These are phyloP conservation scores for Pogonocichla stellata DNA, from an alignment of 2,113 vertebrate genomes.

Conservation along the genomic window DNA sequence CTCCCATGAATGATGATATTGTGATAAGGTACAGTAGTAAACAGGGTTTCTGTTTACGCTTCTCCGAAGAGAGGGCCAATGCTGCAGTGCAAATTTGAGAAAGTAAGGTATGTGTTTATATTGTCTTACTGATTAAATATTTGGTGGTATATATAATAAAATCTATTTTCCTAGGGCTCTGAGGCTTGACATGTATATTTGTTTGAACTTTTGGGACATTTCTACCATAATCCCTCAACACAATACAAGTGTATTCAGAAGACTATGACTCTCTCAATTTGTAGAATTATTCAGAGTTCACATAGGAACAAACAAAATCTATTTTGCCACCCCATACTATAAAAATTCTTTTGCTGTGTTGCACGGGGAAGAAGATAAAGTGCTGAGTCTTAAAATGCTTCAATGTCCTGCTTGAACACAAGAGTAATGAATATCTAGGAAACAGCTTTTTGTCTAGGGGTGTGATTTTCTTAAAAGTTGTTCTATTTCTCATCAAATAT, in stretches of 20 bases:
- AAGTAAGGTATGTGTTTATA: slow-evolving; percentile 25
- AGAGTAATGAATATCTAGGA: neutral
- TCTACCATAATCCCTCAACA: slow-evolving; percentile 49
- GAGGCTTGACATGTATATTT: slow-evolving; percentile 52
- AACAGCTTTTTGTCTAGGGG: neutral
- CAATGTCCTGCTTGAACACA: neutral
- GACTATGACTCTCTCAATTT: slow-evolving; percentile 1
- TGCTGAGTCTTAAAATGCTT: neutral
- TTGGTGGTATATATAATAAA: slow-evolving; percentile 54
- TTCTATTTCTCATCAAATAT: slow-evolving; percentile 8
- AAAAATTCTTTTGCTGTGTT: neutral
- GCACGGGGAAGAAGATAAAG: neutral
- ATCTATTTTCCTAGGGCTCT: slow-evolving; percentile 46
- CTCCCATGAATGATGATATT: neutral
- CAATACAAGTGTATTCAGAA: neutral
- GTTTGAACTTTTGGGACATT: slow-evolving; percentile 62
- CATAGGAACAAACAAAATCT: slow-evolving; percentile 45
- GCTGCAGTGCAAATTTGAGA: neutral
- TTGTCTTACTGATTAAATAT: slow-evolving; percentile 64
- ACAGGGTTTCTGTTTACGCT: slow-evolving; percentile 58
- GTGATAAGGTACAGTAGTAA: slow-evolving; percentile 19
- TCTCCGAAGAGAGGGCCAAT: neutral
- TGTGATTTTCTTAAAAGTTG: neutral
- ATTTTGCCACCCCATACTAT: neutral
- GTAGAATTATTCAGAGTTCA: slow-evolving; percentile 42